phyloP scores from a whole-genome alignment of 2,888 invertebrate species.

The Gasteruption jaculator region DNA sequence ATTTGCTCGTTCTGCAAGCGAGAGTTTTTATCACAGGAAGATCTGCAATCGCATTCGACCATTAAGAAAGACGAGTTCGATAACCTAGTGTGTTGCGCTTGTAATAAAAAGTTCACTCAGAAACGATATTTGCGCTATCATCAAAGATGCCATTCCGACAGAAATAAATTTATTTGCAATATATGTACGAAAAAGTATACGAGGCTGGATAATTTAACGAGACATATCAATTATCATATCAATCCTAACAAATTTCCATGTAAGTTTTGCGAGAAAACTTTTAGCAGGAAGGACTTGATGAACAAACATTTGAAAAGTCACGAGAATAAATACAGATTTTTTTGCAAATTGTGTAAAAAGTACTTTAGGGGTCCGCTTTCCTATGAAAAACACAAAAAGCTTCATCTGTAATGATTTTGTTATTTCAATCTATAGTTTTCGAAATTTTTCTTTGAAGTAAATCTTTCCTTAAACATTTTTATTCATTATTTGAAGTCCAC shows the following conservation, averaged over 20 bases:
- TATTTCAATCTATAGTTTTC: slow-evolving; percentile 1
- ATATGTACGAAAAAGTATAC: slow-evolving; percentile 44
- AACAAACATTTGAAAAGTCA: slow-evolving; percentile 45
- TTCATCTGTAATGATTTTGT: neutral
- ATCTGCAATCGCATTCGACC: slow-evolving; percentile 36
- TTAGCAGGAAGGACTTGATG: slow-evolving; percentile 42
- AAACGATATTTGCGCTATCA: slow-evolving; percentile 44
- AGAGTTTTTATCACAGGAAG: slow-evolving; percentile 30
- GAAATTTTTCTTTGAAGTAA: no score
- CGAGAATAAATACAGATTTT: slow-evolving; percentile 38
- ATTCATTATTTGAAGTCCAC: no score
- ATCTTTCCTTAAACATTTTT: no score
- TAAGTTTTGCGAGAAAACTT: slow-evolving; percentile 40
- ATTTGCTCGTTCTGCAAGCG: slow-evolving; percentile 40
- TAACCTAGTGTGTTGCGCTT: slow-evolving; percentile 41
- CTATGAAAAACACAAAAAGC: slow-evolving; percentile 35
- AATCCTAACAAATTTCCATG: slow-evolving; percentile 46
- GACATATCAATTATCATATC: slow-evolving; percentile 43
- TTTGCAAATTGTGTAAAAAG: slow-evolving; percentile 38
- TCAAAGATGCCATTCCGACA: slow-evolving; percentile 40
- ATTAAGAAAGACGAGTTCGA: slow-evolving; percentile 32
- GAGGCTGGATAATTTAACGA: slow-evolving; percentile 41
- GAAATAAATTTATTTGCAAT: slow-evolving; percentile 40
- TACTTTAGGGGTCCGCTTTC: slow-evolving; percentile 40
- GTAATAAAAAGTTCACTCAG: slow-evolving; percentile 41